Evolutionary conservation across 2,797 vertebrate species (phyloP), one percentile per base, ranked within the genome.

Genomic region (Gymnocypris eckloni): DNA sequence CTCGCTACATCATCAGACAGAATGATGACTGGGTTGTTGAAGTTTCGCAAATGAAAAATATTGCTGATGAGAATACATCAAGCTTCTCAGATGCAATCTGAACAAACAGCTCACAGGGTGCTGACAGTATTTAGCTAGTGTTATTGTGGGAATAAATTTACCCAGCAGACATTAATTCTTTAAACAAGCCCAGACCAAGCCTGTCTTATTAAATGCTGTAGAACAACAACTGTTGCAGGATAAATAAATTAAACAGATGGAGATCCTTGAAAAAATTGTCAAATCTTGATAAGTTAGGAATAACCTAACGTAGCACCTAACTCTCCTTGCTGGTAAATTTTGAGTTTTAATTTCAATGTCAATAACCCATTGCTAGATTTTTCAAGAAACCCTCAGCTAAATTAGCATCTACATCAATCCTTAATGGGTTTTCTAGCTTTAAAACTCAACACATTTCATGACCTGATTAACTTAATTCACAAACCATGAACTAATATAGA

Each of bases 1-100:
- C 66, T 85, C 86, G 70, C 86, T 89, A 89, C 66, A 79, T 25
- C 64, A 87, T 66, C 79, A 25, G 75, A 66, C 81, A 86, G 90
- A 86, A 41, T 66, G 61, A 77, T 45, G 79, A 82, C 83, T 79
- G 56, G 76, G 83, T 86, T 82, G 88, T 85, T 84, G 71, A 67
- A 85, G 78, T 86, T 86, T 79, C 39, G 56, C 71, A 80, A 76
- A 86, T 85, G 54, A 85, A 83, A 88, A 88, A 81, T 84, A 73
- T 54, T 45, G 28, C 79, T n/a, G 82, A 88, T 83, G 77, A 85
- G 82, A 79, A 90, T 82, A 84, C 69, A 73, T 70, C 76, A 45
- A 69, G 87, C 85, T 90, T 88, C 87, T 78, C 50, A 72, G 82
- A 80, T 76, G 88, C 33, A 70, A 39, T 61, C 13, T 45, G 85